Base-by-base conservation (phyloP, 2,797 vertebrate genomes). In the Nannoperca australis region DNA sequence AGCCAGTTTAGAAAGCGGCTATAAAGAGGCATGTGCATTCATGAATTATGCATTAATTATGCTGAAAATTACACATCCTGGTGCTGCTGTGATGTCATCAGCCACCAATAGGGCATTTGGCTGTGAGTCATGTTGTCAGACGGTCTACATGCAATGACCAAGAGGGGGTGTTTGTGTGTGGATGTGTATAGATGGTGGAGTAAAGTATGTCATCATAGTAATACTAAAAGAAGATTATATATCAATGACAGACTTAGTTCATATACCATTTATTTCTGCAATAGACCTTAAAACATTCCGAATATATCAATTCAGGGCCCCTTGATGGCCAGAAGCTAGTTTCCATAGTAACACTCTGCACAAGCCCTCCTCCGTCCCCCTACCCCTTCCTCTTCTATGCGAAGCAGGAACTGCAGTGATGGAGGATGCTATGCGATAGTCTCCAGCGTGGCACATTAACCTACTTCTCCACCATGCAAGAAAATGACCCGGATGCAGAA, bases 381-480 rank as follows among this genome's bases (percentile, higher is more conserved):
- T 65, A 30, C 11, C 59, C 66, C 83, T 64, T 85, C 27, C 22
- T 36, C 78, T 50, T 58, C 82, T 67, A 55, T 75, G 87, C 77
- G 40, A 82, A 74, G 88, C 79, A 87, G 77, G 78, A 84, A 85
- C 79, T 71, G 85, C 88, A 84, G 75, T 42, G 68, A 87, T 86
- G 82, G 83, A 91, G 85, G 85, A 76, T 50, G 79, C 72, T 22
- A 64, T 77, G 81, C 54, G 17, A 70, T 44, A 65, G 47, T 83
- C 83, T 91, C 88, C 90, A 93, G 89, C 89, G 80, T 95, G 93
- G 92, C 94, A 95, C 92, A 94, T 94, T 95, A 94, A 95, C 95
- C 94, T 92, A 95, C 90, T 94, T 95, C 89, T 78, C 73, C 50
- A 76, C 11, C 27, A 70, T 62, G n/a, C 36, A 9, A 42, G 53